Evolutionary conservation across 2,888 invertebrate species (phyloP), one percentile per base, ranked within the genome.

Genomic region (Spodoptera exigua): DNA sequence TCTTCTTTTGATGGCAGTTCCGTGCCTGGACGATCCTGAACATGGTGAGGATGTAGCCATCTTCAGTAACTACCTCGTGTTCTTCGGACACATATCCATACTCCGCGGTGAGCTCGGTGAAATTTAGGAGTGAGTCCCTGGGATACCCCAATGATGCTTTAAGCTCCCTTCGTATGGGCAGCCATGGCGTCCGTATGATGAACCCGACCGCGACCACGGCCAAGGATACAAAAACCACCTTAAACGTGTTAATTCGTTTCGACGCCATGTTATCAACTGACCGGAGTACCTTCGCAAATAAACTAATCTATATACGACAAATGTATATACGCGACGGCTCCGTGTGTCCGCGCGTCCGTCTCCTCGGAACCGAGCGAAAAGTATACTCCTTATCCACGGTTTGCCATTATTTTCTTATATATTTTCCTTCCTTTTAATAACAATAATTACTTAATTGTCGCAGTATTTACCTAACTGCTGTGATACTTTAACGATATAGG

Each of bases 11-110:
- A 0, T 65, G 18, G 54, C 89, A 89, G 11, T 83, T 80, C 27
- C 45, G 82, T 0, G 81, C 81, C 34, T 79, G 78, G 0, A 56
- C 70, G 27, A 91, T 81, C 37, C 87, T 80, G 57, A 90, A 89
- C 41, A 89, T 62, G 0, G 82, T 87, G 9, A 92, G 61, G 9
- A 89, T 53, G 44, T 91, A 91, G 37, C 90, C 91, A 67, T 92
- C 92, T 32, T 89, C 85, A 0, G 91, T 91, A 1, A 82, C 58
- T 0, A 88, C 84, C 0, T 63, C 78, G 45, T 91, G 87, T 54
- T 91, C 87, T 47, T 88, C 86, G 0, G 89, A 80, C 1, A 61
- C 4, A 34, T 86, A 90, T 5, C 90, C 90, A 63, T 89, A 78
- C 27, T 72, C 51, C 1, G 46, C 57, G 0, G 84, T 76, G 0